These are phyloP conservation scores for Lagorchestes hirsutus DNA, from an alignment of 2,797 vertebrate species.

Conservation along the genomic window DNA sequence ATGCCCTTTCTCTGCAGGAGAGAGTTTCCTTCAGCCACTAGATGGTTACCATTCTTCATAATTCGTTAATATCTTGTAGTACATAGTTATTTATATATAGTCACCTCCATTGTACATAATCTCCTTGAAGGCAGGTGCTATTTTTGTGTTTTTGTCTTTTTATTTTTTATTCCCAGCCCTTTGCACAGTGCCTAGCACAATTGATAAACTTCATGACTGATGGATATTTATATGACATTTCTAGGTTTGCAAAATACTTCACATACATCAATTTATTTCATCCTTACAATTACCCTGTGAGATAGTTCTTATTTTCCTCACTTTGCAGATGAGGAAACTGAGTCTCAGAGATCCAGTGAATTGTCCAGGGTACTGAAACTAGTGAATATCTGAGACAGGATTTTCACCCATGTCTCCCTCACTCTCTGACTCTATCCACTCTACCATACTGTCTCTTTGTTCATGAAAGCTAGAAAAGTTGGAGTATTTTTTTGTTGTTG, in stretches of 20 bases:
- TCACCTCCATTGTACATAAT: not conserved
- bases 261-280: not conserved
- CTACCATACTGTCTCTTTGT: slow-evolving; percentile 6
- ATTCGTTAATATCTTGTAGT: not conserved
- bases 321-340: slow-evolving; percentile 18
- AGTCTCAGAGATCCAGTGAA: slow-evolving; percentile 10
- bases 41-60: not conserved
- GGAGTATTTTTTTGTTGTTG: not conserved
- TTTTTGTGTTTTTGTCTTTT: not conserved
- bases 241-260: not conserved
- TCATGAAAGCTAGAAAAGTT: not conserved
- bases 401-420: not conserved
- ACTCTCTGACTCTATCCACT: not conserved
- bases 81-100: not conserved
- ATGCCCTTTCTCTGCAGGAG: not conserved
- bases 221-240: not conserved
- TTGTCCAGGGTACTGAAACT: not conserved
- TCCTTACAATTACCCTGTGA: not conserved
- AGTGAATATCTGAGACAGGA: not conserved
- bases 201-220: not conserved
- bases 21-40: not conserved
- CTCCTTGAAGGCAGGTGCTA: not conserved
- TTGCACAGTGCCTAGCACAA: not conserved
- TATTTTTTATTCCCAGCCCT: not conserved
- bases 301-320: not conserved